These are phyloP conservation scores for Exephanes ischioxanthus DNA, from an alignment of 2,888 invertebrate species.

Conservation along the genomic window DNA sequence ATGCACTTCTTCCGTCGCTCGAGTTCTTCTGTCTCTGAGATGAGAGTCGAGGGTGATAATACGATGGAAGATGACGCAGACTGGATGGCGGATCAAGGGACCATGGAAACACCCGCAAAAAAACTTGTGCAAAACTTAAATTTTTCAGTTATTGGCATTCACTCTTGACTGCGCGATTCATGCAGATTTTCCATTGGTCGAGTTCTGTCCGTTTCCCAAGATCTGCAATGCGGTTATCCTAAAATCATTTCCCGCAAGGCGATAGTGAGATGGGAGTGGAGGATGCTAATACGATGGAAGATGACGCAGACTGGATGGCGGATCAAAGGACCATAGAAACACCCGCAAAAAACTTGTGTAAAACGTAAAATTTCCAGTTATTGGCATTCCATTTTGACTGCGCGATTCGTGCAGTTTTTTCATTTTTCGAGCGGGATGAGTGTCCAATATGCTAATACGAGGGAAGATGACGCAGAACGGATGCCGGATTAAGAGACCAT, in stretches of 20 bases:
- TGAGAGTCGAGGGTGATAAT: conserved; percentile 27
- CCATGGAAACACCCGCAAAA: conserved; percentile 29
- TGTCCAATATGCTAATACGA: conserved; percentile 29
- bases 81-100: conserved; percentile 51
- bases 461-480: conserved; percentile 37
- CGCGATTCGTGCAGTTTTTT: not conserved
- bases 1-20: not conserved
- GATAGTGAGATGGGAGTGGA: conserved; percentile 1
- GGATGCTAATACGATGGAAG: conserved; percentile 35
- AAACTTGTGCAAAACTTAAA: too few species aligned
- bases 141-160: not conserved
- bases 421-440: not conserved
- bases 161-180: not conserved
- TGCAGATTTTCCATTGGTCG: not conserved
- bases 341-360: too few species aligned
- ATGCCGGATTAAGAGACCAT: conserved; percentile 49
- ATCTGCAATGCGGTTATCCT: too few species aligned
- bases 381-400: not conserved
- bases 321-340: conserved; percentile 51
- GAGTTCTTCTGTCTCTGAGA: not conserved
- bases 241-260: not conserved
- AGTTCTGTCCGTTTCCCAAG: not conserved
- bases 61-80: not conserved
- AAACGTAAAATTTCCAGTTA: not conserved
- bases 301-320: conserved; percentile 39